Base-by-base conservation (phyloP, 2,888 invertebrate species). In the Chrysolina americana region DNA sequence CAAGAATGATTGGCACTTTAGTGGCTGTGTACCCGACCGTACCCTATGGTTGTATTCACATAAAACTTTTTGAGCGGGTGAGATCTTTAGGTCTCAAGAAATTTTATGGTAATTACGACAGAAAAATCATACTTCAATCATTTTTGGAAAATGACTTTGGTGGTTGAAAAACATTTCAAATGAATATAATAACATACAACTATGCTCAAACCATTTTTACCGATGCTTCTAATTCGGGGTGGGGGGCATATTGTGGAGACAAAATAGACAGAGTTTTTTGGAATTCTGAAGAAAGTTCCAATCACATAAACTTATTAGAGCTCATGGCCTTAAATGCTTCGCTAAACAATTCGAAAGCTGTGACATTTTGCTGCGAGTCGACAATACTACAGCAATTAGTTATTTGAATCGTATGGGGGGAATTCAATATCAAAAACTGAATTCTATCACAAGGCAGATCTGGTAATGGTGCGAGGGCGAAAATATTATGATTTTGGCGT, bases 11-110 rank as follows among this genome's bases (percentile, higher is more conserved):
- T n/a, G 48, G 5, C 8, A 48, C n/a, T 4, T 53, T 75, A 17
- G 65, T 73, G 28, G 41, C 75, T 19, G 48, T 64, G 36, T 69
- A 65, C 36, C 73, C 73, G 13, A 69, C 75, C 4, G 48, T 64
- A 17, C 71, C 41, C 53, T 74, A 66, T 28, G 66, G 62, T 8
- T 70, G 74, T 66, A 15, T 74, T 8, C 70, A 74, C 59, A 70
- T 59, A 3, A 74, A 70, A 70, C 5, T 41, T 41, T 71, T 66
- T 8, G 36, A 36, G 8, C 3, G 36, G 36, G 36, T 6, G 8
- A 36, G 8, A 36, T 36, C 8, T 36, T 36, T 36, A 36, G 36
- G 6, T 8, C 36, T 36, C 36, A 36, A 36, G 28, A 50, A 65
- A 19, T 19, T 28, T n/a, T 19, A 41, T 41, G 65, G 62, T 13